These are phyloP conservation scores for Polypedilum pembai DNA, from an alignment of 1,140 invertebrate species.

Conservation along the genomic window DNA sequence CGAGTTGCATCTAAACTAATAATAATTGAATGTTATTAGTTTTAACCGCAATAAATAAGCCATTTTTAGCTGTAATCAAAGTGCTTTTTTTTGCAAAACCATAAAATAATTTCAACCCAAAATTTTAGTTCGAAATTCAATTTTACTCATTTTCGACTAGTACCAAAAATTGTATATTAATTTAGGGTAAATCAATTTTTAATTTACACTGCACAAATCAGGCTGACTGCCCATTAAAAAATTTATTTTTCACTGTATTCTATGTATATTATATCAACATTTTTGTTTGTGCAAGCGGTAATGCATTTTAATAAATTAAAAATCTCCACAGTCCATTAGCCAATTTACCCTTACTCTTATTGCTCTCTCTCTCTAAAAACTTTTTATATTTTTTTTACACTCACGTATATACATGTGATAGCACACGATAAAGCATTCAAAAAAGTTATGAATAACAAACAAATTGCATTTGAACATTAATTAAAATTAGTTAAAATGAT, in stretches of 20 bases:
- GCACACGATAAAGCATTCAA: not conserved
- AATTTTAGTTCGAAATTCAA: not conserved
- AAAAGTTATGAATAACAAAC: conserved; percentile 25
- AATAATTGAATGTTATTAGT: not conserved
- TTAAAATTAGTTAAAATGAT: conserved; percentile 29
- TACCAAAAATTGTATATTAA: not conserved
- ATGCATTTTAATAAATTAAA: conserved; percentile 20
- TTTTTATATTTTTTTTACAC: too few relatives aligned
- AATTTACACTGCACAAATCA: conserved; percentile 17
- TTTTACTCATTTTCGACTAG: not conserved
- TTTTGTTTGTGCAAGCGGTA: not conserved
- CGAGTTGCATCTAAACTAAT: not conserved
- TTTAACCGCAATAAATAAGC: not conserved
- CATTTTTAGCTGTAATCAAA: not conserved
- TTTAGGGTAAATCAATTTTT: conserved; percentile 14
- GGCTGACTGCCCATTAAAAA: not conserved
- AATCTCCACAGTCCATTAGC: conserved; percentile 11
- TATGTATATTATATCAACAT: not conserved
- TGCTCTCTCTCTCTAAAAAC: too few relatives aligned
- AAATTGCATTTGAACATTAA: conserved; percentile 28
- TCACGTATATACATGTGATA: too few relatives aligned
- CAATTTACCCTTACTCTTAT: too few relatives aligned
- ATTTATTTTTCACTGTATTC: too few relatives aligned
- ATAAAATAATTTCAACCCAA: not conserved
- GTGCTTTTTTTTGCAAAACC: not conserved